These are phyloP conservation scores for Stictocephala bisonia DNA, from an alignment of 2,888 invertebrate species.

Conservation along the genomic window DNA sequence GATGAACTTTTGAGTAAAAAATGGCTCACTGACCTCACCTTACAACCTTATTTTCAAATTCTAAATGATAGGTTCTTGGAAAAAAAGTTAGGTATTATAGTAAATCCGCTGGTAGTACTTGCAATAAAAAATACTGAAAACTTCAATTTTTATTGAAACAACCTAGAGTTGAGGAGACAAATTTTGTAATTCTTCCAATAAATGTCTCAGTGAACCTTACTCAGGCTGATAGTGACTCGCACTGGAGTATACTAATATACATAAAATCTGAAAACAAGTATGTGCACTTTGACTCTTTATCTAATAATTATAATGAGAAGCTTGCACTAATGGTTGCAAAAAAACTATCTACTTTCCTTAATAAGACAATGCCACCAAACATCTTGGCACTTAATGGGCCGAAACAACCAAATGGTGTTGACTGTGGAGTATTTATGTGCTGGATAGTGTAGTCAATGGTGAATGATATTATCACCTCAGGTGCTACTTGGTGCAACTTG, in stretches of 20 bases:
- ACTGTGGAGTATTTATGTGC: constrained; percentile 15
- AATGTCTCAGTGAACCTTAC: not conserved
- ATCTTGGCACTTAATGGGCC: not conserved
- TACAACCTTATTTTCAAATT: not conserved
- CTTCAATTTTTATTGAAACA: not conserved
- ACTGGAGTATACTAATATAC: constrained; percentile 12
- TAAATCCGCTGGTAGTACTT: not conserved
- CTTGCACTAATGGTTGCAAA: not conserved
- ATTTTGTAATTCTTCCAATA: not conserved
- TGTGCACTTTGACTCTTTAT: not conserved
- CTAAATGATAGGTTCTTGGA: not conserved
- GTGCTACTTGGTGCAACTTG: not conserved
- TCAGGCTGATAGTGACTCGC: not conserved
- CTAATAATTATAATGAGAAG: not conserved
- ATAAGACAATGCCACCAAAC: not conserved
- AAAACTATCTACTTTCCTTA: not conserved
- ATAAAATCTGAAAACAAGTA: not conserved
- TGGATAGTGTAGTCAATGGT: constrained; percentile 10
- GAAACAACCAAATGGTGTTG: not conserved
- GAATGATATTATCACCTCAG: constrained; percentile 10
- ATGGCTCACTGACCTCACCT: not conserved
- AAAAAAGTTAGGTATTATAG: not conserved
- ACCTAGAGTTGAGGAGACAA: not conserved
- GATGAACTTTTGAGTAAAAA: constrained; percentile 5
- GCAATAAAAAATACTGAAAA: constrained; percentile 1